phyloP scores from a whole-genome alignment of 2,888 invertebrate species.

The Protophormia terraenovae region DNA sequence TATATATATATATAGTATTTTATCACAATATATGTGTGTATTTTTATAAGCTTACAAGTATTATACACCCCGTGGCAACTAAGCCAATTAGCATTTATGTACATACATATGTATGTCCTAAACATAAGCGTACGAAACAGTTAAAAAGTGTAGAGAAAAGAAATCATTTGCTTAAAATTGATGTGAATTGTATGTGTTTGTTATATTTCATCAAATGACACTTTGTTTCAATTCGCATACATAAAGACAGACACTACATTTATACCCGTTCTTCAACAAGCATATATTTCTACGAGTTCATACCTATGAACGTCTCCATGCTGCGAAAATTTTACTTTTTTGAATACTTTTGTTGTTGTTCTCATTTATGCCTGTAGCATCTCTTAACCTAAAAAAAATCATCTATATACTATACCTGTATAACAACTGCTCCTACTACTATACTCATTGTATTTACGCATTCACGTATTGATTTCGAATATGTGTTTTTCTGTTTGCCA shows the following conservation, averaged over 20 bases:
- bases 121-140: neutral
- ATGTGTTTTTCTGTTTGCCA: slow-evolving; percentile 47
- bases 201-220: slow-evolving; percentile 55
- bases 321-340: slow-evolving; percentile 16
- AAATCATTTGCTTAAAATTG: slow-evolving; percentile 21
- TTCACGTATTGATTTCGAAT: slow-evolving; percentile 64
- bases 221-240: slow-evolving; percentile 51
- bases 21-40: neutral
- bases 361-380: slow-evolving; percentile 40
- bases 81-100: slow-evolving; percentile 58
- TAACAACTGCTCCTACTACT: slow-evolving; percentile 49
- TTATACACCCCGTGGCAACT: slow-evolving; percentile 43
- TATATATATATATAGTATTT: neutral
- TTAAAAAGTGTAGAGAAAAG: neutral
- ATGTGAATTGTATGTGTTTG: slow-evolving; percentile 53
- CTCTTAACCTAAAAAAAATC: slow-evolving; percentile 64
- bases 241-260: neutral
- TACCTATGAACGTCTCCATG: neutral
- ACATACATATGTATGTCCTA: too few relatives aligned
- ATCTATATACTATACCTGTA: slow-evolving; percentile 39
- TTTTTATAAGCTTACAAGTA: neutral
- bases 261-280: neutral
- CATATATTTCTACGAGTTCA: neutral
- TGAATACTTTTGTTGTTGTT: neutral
- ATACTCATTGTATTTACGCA: slow-evolving; percentile 50